Base-by-base conservation (phyloP, 2,113 vertebrate species). In the Tichodroma muraria region DNA sequence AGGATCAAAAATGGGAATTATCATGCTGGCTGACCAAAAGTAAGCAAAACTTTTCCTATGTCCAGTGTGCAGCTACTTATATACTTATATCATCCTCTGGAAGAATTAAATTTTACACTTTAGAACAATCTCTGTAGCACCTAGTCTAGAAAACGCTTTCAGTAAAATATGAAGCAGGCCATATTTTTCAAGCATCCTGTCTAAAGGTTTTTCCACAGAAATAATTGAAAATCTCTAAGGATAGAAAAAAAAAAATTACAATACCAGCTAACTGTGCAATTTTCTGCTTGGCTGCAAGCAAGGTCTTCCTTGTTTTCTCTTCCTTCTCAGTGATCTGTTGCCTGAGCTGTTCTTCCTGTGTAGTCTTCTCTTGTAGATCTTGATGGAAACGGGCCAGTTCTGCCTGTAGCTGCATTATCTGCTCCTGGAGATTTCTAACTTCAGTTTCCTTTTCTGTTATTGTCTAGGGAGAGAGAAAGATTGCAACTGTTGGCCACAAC, bases 241-340 rank as follows among this genome's bases (percentile, higher is more conserved):
- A 64, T 7, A 53, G 37, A 25, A 69, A 66, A 69, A 66, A 69
- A 53, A 33, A 7, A 14, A 38, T 4, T 31, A 28, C 31, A 90
- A 96, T 95, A 99, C 99, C 97, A 61, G 97, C 95, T 87, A 99
- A 97, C 65, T 99, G 99, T 79, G 97, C 98, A 95, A 99, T 99
- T 95, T 98, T 99, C 97, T 99, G 99, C 89, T 98, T 99, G 80
- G 99, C 99, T 12, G 95, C 98, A 85, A 99, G 89, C 22, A 99
- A 97, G 2, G 98, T 98, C 96, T 99, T 99, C 93, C 98, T 98
- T 5, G 98, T 99, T 93, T 99, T 99, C 61, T 99, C 99, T 30
- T 99, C 99, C 94, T 99, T 99, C 76, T 99, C 99, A 0, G 98
- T 94, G 77, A 99, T 98, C 96, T 99, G 99, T 83, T 99, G 98